Base-by-base conservation (phyloP, 1,140 invertebrate species). In the Melanaphis sacchari region DNA sequence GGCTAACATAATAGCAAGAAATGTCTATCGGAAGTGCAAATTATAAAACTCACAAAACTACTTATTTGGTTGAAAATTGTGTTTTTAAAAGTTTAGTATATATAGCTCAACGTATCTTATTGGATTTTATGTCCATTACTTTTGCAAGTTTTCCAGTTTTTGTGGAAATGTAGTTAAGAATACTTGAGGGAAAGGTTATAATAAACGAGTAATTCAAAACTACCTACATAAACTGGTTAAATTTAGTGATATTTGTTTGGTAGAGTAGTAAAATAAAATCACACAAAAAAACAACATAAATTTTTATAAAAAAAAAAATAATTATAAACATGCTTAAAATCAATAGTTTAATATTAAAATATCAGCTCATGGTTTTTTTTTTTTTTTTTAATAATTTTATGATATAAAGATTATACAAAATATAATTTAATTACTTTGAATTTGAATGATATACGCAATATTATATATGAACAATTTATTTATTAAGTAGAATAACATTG, bases 51-150 rank as follows among this genome's bases (percentile, higher is more conserved):
- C 89, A 15, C 38, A 24, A 66, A 66, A 66, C 89, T 88, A 88
- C 24, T 90, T 59, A 41, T 90, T 90, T n/a, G 52, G 89, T 66
- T 41, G 54, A 90, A 66, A 66, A 90, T 90, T 41, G 54, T 66
- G 89, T 90, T 90, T 90, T 89, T 90, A 59, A 66, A 90, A 89
- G 87, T 89, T 88, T 49, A 18, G 43, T 87, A 88, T n/a, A 88
- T 88, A 89, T 38, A 31, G 36, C 22, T 21, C 5, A 89, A 89
- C 66, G 38, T 66, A 31, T 90, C 89, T 59, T 90, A 90, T 90
- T 90, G 52, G 36, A 66, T 90, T 59, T 90, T 90, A 90, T 90
- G 89, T 66, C 52, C 52, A 41, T 66, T 66, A 54, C 36, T 90
- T 90, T 90, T 59, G 52, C 21, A 41, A 90, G 52, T 90, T 90